These are phyloP conservation scores for Ammodytes dubius DNA, from an alignment of 2,113 vertebrate genomes.

Conservation along the genomic window DNA sequence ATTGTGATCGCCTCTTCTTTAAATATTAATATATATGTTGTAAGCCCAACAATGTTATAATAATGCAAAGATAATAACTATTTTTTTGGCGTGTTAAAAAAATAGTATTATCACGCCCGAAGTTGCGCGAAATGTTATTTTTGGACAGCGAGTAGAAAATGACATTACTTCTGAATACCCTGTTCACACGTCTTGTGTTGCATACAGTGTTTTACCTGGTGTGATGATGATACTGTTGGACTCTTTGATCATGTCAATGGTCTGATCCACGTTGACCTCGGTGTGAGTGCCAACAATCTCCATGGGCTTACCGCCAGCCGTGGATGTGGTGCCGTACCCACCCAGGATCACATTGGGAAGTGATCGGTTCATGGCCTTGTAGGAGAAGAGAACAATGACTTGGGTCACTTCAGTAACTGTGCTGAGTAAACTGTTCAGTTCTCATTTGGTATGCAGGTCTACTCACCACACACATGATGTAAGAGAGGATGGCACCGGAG, in stretches of 20 bases:
- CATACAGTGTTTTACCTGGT: constrained; percentile 77
- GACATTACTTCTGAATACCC: not conserved
- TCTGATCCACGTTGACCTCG: constrained; percentile 87
- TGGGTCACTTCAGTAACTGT: not conserved
- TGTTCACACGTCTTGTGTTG: not conserved
- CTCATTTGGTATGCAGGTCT: not conserved
- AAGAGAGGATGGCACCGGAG: constrained; percentile 88
- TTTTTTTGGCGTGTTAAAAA: not conserved
- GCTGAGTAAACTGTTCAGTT: not conserved
- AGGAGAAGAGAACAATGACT: not conserved
- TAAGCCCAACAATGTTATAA: too few species aligned
- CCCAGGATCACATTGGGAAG: constrained; percentile 87
- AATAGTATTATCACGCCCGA: too few species aligned
- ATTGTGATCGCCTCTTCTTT: too few species aligned
- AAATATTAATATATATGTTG: too few species aligned
- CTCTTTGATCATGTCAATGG: constrained; percentile 86
- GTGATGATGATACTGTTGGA: constrained; percentile 88
- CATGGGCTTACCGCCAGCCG: constrained; percentile 86
- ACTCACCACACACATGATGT: constrained; percentile 90
- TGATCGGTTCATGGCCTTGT: constrained; percentile 87
- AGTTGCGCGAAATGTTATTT: not conserved
- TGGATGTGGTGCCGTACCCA: constrained; percentile 85
- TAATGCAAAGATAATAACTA: not conserved
- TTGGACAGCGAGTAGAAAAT: not conserved
- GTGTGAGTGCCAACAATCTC: constrained; percentile 89